These are phyloP conservation scores for Acrossocheilus fasciatus DNA, from an alignment of 2,797 vertebrate species.

Conservation along the genomic window DNA sequence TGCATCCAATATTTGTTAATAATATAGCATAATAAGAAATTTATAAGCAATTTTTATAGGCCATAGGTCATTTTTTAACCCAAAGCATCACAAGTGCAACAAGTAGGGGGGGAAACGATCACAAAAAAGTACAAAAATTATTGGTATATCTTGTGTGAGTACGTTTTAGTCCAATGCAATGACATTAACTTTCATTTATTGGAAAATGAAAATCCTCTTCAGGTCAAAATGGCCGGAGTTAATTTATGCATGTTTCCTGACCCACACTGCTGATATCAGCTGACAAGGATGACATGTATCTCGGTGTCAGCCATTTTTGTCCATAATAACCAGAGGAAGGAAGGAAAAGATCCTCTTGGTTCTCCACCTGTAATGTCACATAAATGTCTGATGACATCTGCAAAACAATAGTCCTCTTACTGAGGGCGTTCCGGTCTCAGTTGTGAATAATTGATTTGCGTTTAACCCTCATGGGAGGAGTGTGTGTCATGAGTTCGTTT, in stretches of 20 bases:
- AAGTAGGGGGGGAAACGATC: too few relatives aligned
- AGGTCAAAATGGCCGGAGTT: neutral
- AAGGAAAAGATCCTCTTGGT: constrained; percentile 27
- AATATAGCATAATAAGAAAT: neutral
- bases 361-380: constrained; percentile 35
- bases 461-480: constrained; percentile 40
- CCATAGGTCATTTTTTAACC: neutral
- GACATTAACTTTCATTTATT: neutral
- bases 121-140: neutral
- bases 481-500: constrained; percentile 40
- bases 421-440: constrained; percentile 20
- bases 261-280: constrained; percentile 15
- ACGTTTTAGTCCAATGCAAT: neutral
- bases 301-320: constrained; percentile 22
- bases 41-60: neutral
- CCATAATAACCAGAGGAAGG: constrained; percentile 21
- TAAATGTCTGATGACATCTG: constrained; percentile 46
- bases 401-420: constrained; percentile 44
- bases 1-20: neutral
- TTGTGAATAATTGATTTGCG: constrained; percentile 54
- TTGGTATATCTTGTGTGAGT: neutral
- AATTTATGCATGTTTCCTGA: neutral
- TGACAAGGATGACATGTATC: constrained; percentile 25
- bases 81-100: neutral
- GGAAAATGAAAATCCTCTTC: neutral